Percentiles rank a stretch among this genome's conserved stretches.
Evolutionary conservation across 2,797 vertebrate genomes (phyloP).

Genomic region (Phrynocephalus guinanensis): DNA sequence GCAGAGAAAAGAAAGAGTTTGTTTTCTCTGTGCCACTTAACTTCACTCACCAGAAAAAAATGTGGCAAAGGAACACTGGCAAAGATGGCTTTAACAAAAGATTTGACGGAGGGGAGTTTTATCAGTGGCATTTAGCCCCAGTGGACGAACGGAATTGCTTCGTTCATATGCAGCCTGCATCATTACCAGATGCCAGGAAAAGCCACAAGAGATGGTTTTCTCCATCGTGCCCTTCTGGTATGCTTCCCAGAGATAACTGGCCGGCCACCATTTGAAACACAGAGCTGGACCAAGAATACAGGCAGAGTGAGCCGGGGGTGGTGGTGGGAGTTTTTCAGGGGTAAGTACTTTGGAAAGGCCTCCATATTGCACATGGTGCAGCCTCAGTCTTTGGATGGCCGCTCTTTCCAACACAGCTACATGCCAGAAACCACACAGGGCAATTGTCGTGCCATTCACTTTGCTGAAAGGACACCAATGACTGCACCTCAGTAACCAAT

Average conservation of each 20-base stretch:
- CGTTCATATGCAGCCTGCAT: background rate
- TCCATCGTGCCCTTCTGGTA: background rate
- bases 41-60: conserved; percentile 7
- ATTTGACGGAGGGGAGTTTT: background rate
- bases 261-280: background rate
- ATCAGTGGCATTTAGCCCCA: background rate
- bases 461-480: no score
- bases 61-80: background rate
- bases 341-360: background rate
- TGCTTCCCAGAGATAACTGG: background rate
- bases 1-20: background rate
- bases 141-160: background rate
- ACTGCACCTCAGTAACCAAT: no score
- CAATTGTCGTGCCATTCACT: no score
- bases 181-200: background rate
- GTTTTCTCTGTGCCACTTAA: background rate
- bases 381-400: no score
- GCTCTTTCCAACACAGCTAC: no score
- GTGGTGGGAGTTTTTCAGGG: background rate
- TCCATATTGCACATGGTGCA: no score
- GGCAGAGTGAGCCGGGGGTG: background rate
- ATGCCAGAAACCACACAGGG: no score
- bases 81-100: background rate
- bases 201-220: background rate
- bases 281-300: background rate